These are phyloP conservation scores for Hirundo rustica DNA, from an alignment of 2,797 vertebrate species.

Conservation along the genomic window DNA sequence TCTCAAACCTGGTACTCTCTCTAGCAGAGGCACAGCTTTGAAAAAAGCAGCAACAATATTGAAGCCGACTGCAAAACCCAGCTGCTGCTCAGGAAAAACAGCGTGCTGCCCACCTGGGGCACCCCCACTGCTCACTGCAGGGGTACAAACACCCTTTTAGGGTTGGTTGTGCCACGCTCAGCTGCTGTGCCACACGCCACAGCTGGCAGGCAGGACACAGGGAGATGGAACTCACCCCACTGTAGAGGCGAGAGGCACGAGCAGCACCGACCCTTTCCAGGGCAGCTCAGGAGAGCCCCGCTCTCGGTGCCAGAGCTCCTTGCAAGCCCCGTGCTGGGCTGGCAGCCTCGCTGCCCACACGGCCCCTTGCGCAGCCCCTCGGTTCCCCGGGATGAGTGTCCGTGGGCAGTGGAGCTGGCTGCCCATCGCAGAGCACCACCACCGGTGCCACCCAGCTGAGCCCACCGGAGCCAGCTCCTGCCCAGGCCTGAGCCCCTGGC, in stretches of 20 bases:
- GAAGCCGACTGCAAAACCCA: neutral
- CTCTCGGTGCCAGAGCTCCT: rapidly evolving
- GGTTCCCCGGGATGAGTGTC: rapidly evolving
- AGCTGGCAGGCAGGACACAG: neutral
- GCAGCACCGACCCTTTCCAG: neutral
- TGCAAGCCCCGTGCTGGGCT: rapidly evolving
- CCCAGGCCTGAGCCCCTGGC: rapidly evolving
- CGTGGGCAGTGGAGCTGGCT: rapidly evolving
- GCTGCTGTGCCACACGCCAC: neutral
- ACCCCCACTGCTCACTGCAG: neutral
- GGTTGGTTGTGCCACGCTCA: rapidly evolving
- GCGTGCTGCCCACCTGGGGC: neutral
- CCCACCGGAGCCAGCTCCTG: neutral
- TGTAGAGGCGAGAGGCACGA: rapidly evolving
- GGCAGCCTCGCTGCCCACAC: rapidly evolving
- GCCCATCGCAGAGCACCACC: rapidly evolving
- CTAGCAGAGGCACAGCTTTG: neutral
- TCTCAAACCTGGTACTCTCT: neutral
- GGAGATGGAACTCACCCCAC: rapidly evolving
- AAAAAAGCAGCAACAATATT: neutral
- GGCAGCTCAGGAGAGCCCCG: neutral
- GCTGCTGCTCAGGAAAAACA: neutral
- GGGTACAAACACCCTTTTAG: too few relatives aligned
- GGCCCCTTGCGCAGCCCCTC: rapidly evolving
- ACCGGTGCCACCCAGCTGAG: neutral